A percentile compares a stretch with the other conserved stretches of the same genome.
Conservation (phyloP, 1,140 invertebrate genomes). For the Orchesella cincta region DNA sequence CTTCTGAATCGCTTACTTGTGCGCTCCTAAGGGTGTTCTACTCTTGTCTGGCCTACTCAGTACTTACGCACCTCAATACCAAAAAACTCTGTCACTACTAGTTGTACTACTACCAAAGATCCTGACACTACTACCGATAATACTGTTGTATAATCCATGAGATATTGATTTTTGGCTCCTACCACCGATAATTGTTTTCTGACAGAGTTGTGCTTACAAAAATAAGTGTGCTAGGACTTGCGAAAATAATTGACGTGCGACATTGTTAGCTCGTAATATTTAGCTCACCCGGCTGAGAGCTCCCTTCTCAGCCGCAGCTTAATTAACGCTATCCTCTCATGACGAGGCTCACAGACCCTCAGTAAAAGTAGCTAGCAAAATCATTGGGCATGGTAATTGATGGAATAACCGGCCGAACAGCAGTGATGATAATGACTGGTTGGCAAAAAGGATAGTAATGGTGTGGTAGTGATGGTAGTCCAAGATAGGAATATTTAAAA, state of each 20-base stretch:
- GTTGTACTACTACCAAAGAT: slow-evolving; percentile 15
- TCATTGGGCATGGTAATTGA: slow-evolving; percentile 24
- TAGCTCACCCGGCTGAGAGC: slow-evolving; percentile 1
- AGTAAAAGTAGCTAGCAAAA: slow-evolving; percentile 5
- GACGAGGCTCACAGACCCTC: background rate
- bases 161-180: slow-evolving; percentile 14
- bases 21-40: slow-evolving; percentile 39
- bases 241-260: slow-evolving; percentile 49
- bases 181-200: slow-evolving; percentile 34
- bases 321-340: background rate
- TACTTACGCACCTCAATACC: slow-evolving; percentile 27
- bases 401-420: background rate
- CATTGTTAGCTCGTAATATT: background rate
- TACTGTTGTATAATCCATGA: too few relatives aligned
- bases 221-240: slow-evolving; percentile 36
- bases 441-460: slow-evolving; percentile 15
- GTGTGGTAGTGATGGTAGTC: slow-evolving; percentile 26
- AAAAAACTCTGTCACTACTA: slow-evolving; percentile 9
- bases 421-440: slow-evolving; percentile 5
- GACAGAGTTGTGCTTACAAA: slow-evolving; percentile 27
- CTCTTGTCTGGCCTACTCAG: too few relatives aligned
- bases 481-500: slow-evolving; percentile 9
- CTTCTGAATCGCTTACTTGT: slow-evolving; percentile 41
- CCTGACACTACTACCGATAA: slow-evolving; percentile 18
- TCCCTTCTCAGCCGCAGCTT: slow-evolving; percentile 24